A percentile compares a stretch with the other conserved stretches of the same genome.
Conservation (phyloP, 2,797 vertebrate genomes). For the Manis crassicaudata region DNA sequence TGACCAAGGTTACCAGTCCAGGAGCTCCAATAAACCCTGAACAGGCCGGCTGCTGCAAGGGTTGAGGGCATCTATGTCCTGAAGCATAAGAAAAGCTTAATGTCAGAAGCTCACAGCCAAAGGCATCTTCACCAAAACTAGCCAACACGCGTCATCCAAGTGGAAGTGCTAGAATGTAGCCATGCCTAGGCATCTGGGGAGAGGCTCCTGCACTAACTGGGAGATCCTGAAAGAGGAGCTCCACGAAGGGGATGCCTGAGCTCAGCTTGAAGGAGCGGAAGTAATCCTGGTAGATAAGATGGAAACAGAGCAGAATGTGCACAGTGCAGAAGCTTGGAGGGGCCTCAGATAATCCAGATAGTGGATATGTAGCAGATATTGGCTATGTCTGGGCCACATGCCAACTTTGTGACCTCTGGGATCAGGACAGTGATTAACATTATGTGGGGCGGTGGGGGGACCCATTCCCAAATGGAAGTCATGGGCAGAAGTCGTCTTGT, state of each 20-base stretch:
- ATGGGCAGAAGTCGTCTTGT: not conserved
- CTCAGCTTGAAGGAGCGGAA: not conserved
- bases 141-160: not conserved
- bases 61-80: fast-evolving
- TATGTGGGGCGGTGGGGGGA: not conserved
- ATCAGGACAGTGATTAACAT: not conserved
- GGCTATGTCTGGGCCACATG: not conserved
- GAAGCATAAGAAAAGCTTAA: not conserved
- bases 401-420: not conserved
- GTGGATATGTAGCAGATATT: not conserved
- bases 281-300: not conserved
- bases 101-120: not conserved
- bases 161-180: not conserved
- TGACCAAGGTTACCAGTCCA: not conserved
- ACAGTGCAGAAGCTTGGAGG: not conserved
- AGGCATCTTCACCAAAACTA: not conserved
- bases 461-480: not conserved
- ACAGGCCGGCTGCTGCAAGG: not conserved
- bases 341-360: not conserved
- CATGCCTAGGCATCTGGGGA: not conserved
- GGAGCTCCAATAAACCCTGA: not conserved
- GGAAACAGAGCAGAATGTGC: not conserved
- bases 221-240: not conserved
- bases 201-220: not conserved
- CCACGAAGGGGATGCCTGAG: not conserved